Base-by-base conservation (phyloP, 2,113 vertebrate genomes). In the Coracopsis vasa region DNA sequence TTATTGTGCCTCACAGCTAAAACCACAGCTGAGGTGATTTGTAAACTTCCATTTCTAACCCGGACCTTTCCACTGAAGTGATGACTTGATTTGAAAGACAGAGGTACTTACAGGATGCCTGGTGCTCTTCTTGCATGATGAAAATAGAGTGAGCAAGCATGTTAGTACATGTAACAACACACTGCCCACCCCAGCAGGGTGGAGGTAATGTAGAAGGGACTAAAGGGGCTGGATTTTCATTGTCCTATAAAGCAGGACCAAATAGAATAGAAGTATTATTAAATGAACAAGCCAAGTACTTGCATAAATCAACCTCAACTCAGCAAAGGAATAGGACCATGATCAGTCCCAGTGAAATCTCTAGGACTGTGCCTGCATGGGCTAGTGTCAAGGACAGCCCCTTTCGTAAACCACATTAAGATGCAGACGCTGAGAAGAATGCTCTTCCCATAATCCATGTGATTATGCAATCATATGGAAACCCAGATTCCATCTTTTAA, bases 1-100 rank as follows among this genome's bases (percentile, higher is more conserved):
- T 94, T 97, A 92, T 97, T 97, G 95, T 95, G 91, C 96, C 96
- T 97, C 73, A 91, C 83, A 96, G 95, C 95, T 93, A 96, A 93
- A 97, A 92, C 94, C 61, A 29, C 88, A 79, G 86, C 80, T 66
- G 62, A 91, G 78, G 89, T 94, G 83, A 96, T 97, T 94, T 96
- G 94, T 97, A 95, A 95, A 91, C 94, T 91, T 96, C 86, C 70
- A 77, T 77, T 92, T 95, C 83, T 73, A 92, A 73, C 80, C 48
- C 4, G 13, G 44, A 87, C 88, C 86, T 94, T 96, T 97, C 88
- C 53, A 73, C 64, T 92, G 77, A 95, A 91, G 94, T 94, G 95
- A 95, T 96, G 80, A 61, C 91, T 91, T 90, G 92, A 85, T 97
- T 89, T 91, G 86, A 95, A 92, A 92, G 92, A 92, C 70, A 94